These are phyloP conservation scores for Tachycineta bicolor DNA, from an alignment of 2,113 vertebrate species.

Conservation along the genomic window DNA sequence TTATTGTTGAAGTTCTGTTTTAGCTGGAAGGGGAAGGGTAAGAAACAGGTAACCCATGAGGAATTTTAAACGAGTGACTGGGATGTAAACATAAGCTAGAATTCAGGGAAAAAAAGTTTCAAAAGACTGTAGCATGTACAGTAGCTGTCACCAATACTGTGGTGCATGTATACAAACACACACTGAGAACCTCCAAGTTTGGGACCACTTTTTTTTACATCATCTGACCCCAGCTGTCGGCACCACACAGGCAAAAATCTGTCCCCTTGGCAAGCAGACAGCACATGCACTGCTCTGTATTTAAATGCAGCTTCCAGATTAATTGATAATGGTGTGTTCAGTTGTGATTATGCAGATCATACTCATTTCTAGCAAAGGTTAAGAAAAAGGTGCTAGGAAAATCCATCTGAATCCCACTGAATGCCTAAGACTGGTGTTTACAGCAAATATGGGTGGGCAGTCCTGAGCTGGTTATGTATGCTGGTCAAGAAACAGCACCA, in stretches of 20 bases:
- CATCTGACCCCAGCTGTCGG: accelerated
- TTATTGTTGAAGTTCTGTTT: background rate
- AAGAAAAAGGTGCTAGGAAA: constrained; percentile 51
- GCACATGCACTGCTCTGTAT: background rate
- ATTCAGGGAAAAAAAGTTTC: background rate
- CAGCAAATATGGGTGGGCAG: constrained; percentile 59
- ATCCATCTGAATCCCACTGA: constrained; percentile 33
- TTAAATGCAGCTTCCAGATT: constrained; percentile 5
- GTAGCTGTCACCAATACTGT: background rate
- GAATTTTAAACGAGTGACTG: background rate
- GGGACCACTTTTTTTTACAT: background rate
- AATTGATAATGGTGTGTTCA: constrained; percentile 33
- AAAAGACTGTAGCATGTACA: background rate
- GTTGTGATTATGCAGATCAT: constrained; percentile 42
- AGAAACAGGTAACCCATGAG: background rate
- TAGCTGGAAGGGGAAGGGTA: background rate
- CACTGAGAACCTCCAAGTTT: background rate
- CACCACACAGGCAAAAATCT: background rate
- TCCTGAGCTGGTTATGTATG: constrained; percentile 55
- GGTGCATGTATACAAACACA: background rate
- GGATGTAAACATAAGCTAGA: background rate
- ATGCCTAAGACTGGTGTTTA: constrained; percentile 50
- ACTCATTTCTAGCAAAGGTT: constrained; percentile 57
- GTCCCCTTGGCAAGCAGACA: accelerated
- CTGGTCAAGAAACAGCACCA: constrained; percentile 52